These are phyloP conservation scores for Atractosteus spatula DNA, from an alignment of 2,113 vertebrate species.

Conservation along the genomic window DNA sequence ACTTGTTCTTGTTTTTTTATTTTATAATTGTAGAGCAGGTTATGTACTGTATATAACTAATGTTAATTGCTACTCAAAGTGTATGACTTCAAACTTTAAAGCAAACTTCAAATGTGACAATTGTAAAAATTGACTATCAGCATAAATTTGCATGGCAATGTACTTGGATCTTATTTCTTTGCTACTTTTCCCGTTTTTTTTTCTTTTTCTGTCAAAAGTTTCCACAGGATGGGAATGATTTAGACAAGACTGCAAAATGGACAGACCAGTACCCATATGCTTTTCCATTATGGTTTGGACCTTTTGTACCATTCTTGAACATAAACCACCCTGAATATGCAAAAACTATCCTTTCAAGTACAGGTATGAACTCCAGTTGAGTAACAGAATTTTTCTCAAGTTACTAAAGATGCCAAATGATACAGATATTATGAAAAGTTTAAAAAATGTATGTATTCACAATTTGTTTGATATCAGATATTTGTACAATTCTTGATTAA, in stretches of 20 bases:
- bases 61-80: neutral
- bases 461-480: conserved; percentile 2
- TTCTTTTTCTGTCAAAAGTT: conserved; percentile 49
- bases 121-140: neutral
- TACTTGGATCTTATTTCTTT: neutral
- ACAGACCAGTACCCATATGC: conserved; percentile 52
- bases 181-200: neutral
- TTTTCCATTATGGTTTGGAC: conserved; percentile 69
- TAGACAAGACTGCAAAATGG: conserved; percentile 54
- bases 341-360: conserved; percentile 65
- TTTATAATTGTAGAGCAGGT: neutral
- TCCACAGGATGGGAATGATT: conserved; percentile 55
- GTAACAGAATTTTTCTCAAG: neutral
- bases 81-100: no score
- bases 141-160: neutral
- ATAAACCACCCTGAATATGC: conserved; percentile 72
- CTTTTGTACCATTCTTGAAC: conserved; percentile 47
- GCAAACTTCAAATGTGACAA: neutral
- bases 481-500: no score
- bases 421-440: neutral
- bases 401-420: neutral
- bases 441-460: neutral
- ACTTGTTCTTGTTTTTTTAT: no score
- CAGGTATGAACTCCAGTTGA: conserved; percentile 58
- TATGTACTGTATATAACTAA: neutral